Percentiles rank a stretch among this genome's conserved stretches.
Evolutionary conservation across 2,113 vertebrate species (phyloP).

Genomic region (Fregata magnificens): DNA sequence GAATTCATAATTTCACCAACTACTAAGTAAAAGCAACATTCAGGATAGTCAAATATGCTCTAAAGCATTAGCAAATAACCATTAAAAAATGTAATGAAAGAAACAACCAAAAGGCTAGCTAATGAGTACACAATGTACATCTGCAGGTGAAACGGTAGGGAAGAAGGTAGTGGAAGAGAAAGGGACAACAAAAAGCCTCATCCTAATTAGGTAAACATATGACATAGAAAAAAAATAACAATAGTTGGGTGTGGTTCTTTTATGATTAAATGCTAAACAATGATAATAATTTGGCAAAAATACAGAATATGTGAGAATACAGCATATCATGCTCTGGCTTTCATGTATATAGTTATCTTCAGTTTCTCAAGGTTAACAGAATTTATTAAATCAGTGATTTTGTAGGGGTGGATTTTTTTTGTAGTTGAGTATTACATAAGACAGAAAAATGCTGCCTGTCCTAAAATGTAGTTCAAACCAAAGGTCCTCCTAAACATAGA

Average conservation of each 20-base stretch:
- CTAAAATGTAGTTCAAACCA: neutral
- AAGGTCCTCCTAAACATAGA: slow-evolving; percentile 18
- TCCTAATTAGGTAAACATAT: neutral
- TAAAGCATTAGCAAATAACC: slow-evolving; percentile 20
- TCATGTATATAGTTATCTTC: neutral
- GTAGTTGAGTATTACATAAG: neutral
- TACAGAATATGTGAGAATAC: neutral
- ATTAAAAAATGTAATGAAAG: neutral
- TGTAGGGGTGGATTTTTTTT: neutral
- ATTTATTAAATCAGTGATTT: neutral
- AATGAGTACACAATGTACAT: neutral
- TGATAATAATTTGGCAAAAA: neutral
- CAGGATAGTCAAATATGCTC: slow-evolving; percentile 3
- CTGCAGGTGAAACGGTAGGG: neutral
- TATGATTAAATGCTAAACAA: neutral
- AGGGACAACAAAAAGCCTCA: neutral
- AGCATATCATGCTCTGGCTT: neutral
- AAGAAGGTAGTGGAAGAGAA: neutral
- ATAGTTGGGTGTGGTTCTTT: neutral
- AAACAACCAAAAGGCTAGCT: neutral
- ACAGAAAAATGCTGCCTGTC: neutral
- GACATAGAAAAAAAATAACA: neutral
- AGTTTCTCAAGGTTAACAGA: neutral
- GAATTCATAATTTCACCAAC: neutral
- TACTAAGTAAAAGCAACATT: slow-evolving; percentile 23